Conservation (phyloP, 92 coral and sea anemone species). For the Parazoanthus darwini region DNA sequence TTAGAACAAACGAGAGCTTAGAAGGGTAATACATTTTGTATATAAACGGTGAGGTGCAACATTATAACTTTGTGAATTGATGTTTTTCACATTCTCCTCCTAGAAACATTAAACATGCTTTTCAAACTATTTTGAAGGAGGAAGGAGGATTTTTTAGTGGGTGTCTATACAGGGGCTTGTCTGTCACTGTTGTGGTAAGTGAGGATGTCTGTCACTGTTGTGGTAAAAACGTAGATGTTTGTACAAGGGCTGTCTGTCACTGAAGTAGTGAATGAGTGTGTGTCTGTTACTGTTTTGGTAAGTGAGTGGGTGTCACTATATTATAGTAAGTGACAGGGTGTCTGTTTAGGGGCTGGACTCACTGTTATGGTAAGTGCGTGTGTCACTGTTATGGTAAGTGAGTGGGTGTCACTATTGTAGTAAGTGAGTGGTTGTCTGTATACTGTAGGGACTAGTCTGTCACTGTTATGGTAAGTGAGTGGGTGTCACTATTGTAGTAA, state of each 20-base stretch:
- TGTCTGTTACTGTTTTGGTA: neutral
- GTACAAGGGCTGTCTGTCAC: constrained; percentile 58
- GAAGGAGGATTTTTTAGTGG: constrained; percentile 90
- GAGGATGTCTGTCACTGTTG: constrained; percentile 47
- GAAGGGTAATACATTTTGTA: too few relatives aligned
- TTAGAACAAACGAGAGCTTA: too few relatives aligned
- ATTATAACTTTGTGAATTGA: neutral
- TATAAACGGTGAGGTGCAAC: neutral
- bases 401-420: neutral
- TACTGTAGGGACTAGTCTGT: constrained; percentile 30
- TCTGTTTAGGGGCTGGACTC: neutral
- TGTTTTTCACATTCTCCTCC: neutral
- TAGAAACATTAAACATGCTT: constrained; percentile 80
- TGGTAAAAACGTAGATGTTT: constrained; percentile 41
- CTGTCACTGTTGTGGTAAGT: constrained; percentile 75
- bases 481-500: constrained; percentile 67
- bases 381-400: too few relatives aligned
- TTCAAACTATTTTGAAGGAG: constrained; percentile 78
- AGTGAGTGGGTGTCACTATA: neutral
- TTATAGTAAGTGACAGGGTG: too few relatives aligned
- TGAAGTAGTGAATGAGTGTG: neutral
- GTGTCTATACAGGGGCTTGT: constrained; percentile 75
- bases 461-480: constrained; percentile 54
- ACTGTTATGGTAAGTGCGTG: too few relatives aligned
- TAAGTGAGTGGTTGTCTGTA: constrained; percentile 50